Base-by-base conservation (phyloP, 2,888 invertebrate genomes). In the Odontomyia ornata region DNA sequence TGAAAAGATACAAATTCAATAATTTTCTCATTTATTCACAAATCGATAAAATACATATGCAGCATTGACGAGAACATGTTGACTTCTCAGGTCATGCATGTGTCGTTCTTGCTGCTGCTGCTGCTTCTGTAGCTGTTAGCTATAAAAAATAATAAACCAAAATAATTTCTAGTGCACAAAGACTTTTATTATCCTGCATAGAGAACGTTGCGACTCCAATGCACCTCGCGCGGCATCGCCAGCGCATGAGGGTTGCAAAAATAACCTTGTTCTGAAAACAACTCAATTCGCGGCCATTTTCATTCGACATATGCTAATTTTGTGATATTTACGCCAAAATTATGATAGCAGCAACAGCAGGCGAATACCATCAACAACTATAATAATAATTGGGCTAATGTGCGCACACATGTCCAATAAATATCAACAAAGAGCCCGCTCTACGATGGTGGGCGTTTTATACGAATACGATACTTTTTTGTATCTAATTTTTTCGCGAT, bases 321-420 rank as follows among this genome's bases (percentile, higher is more conserved):
- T 60, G 57, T 25, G 57, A 60, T 11, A 60, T 60, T 60, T 60
- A 60, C 57, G 57, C 57, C 9, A 60, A 60, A 21, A 60, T 60
- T 60, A 23, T 60, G 57, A 23, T 25, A 60, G 9, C 11, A 43
- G 13, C 43, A 43, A 43, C 13, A 43, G n/a, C 36, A 36, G 9
- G 36, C 52, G 52, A 52, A 52, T 15, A 52, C 18, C 15, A 52
- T 13, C 52, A 52, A 15, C 52, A 52, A 18, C 52, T n/a, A 52
- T 18, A 52, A n/a, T 52, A 52, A 36, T 36, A 36, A 36, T 36
- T 18, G 52, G 52, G 18, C 18, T 52, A 52, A 52, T 52, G n/a
- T 13, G 52, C 52, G 18, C 52, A 52, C 52, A 52, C 15, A n/a
- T 18, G 52, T 18, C 18, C 3, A 52, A 52, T 52, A 52, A 52